phyloP scores from a whole-genome alignment of 2,888 invertebrate genomes.

The Conistra vaccinii region DNA sequence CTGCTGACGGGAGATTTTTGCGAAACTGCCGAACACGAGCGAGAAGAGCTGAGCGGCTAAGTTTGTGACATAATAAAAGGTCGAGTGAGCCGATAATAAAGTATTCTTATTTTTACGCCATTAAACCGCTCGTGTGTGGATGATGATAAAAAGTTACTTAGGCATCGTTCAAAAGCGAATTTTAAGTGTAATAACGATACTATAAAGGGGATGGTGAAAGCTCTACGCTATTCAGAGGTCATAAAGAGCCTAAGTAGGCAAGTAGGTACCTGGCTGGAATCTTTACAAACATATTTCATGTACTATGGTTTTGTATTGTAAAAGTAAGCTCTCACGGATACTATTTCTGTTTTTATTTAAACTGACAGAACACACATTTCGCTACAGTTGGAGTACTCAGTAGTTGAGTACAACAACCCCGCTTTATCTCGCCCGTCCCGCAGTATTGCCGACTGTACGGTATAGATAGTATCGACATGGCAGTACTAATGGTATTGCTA shows the following conservation, averaged over 20 bases:
- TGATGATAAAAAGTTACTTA: constrained; percentile 58
- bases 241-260: constrained; percentile 32
- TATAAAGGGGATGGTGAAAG: constrained; percentile 26
- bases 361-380: background rate
- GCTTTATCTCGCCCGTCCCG: constrained; percentile 9
- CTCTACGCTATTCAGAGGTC: constrained; percentile 31
- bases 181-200: constrained; percentile 50
- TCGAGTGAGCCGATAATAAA: constrained; percentile 54
- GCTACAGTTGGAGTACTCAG: constrained; percentile 1
- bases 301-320: background rate
- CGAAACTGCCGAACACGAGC: constrained; percentile 43
- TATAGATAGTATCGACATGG: constrained; percentile 9
- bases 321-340: background rate
- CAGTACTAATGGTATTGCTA: constrained; percentile 44
- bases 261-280: constrained; percentile 9
- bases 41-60: constrained; percentile 38
- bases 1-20: constrained; percentile 57
- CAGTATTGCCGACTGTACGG: constrained; percentile 9
- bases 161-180: constrained; percentile 41
- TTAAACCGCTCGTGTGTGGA: constrained; percentile 57
- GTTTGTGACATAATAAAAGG: constrained; percentile 56
- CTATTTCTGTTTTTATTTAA: constrained; percentile 15
- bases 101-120: constrained; percentile 58
- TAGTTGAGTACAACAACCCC: constrained; percentile 6
- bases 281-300: constrained; percentile 5